phyloP scores from a whole-genome alignment of 2,888 invertebrate genomes.

The Hoplodrina ambigua region DNA sequence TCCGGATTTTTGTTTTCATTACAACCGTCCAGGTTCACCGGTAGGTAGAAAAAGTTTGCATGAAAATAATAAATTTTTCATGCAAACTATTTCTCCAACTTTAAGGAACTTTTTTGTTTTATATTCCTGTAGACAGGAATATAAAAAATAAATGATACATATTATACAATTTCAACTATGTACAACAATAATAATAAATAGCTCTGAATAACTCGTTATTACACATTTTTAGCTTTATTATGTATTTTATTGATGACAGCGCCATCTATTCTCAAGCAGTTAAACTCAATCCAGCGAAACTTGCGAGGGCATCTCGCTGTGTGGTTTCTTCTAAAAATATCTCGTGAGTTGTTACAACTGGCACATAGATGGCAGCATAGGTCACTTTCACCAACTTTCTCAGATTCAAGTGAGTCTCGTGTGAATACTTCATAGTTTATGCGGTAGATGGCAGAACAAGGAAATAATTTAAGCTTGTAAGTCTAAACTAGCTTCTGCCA shows the following conservation, averaged over 20 bases:
- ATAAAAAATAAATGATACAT: too few species aligned
- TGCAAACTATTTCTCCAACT: too few species aligned
- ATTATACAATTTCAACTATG: too few species aligned
- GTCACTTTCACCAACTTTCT: background rate
- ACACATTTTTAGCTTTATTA: too few species aligned
- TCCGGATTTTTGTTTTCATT: background rate
- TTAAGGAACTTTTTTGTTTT: too few species aligned
- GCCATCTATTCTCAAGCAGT: constrained; percentile 48
- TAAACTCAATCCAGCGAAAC: background rate
- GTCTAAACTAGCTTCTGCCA: background rate
- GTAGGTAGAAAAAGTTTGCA: too few species aligned
- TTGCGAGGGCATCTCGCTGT: background rate
- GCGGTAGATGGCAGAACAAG: constrained; percentile 16
- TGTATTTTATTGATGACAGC: constrained; percentile 17
- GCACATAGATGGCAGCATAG: constrained; percentile 48
- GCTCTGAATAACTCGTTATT: too few species aligned
- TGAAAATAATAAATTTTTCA: too few species aligned
- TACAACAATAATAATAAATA: too few species aligned
- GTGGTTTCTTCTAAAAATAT: background rate
- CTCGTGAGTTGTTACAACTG: constrained; percentile 5
- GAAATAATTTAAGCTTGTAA: background rate
- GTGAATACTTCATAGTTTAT: background rate
- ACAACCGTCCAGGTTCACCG: background rate
- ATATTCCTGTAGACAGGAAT: too few species aligned
- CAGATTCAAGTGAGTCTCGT: background rate